Percentiles rank a stretch among this genome's conserved stretches.
Evolutionary conservation across 30 jellyfish, hydroid and myxozoan species (phyloP).

Genomic region (Aurelia sp.): DNA sequence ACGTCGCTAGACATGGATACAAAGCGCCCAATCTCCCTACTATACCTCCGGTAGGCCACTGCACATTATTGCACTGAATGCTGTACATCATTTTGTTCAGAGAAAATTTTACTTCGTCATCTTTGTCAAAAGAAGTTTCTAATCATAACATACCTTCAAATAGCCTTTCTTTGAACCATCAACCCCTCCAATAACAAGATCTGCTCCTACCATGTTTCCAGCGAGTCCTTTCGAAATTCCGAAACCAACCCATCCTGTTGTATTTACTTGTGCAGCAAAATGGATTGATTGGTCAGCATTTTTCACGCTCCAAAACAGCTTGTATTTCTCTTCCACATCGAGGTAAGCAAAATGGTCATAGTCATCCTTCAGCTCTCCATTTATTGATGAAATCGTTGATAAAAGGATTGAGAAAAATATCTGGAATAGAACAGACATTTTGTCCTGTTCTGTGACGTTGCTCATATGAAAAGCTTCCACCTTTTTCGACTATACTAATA

Average conservation of each 20-base stretch:
- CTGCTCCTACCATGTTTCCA: conserved; percentile 67
- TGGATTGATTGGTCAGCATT: conserved; percentile 35
- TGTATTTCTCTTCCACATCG: conserved; percentile 26
- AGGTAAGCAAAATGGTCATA: conserved; percentile 50
- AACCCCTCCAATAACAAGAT: conserved; percentile 55
- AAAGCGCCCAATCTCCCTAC: no score
- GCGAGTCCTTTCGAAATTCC: conserved; percentile 61
- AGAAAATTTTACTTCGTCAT: no score
- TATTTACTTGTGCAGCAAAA: conserved; percentile 49
- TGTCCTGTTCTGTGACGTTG: no score
- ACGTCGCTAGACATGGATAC: no score
- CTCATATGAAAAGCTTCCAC: no score
- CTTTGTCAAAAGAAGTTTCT: no score
- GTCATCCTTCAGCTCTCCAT: conserved; percentile 16
- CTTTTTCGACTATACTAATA: no score
- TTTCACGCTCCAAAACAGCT: conserved; percentile 41
- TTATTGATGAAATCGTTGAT: neutral
- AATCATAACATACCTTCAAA: conserved; percentile 8
- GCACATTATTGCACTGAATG: no score
- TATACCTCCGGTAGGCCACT: no score
- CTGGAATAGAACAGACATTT: no score
- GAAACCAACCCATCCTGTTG: conserved; percentile 74
- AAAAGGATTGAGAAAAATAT: no score
- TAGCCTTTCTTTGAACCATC: conserved; percentile 50
- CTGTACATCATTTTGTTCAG: no score